These are phyloP conservation scores for Spermophilus dauricus DNA, from an alignment of 2,113 vertebrate genomes.

Conservation along the genomic window DNA sequence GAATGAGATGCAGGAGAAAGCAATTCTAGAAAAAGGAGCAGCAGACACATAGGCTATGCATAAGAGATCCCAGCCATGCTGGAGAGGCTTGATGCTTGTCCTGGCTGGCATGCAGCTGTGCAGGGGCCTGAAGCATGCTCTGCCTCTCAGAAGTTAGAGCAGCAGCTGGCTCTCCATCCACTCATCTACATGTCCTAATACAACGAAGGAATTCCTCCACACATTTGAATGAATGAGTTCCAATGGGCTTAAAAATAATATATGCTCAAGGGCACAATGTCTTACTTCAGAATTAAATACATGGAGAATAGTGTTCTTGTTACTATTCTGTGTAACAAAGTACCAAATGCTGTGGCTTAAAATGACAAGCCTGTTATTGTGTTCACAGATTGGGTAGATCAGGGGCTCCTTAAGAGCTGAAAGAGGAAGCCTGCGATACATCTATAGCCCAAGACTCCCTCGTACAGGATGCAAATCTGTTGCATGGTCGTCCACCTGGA, in stretches of 20 bases:
- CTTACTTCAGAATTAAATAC: neutral
- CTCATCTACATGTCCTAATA: neutral
- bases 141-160: neutral
- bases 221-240: neutral
- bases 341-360: neutral
- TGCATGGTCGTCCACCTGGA: neutral
- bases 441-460: neutral
- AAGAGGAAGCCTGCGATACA: neutral
- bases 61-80: neutral
- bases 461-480: neutral
- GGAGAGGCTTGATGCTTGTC: neutral
- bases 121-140: too few relatives aligned
- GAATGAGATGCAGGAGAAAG: neutral
- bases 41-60: too few relatives aligned
- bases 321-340: neutral
- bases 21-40: neutral
- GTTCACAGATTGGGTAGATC: neutral
- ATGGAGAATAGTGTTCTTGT: neutral
- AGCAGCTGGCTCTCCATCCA: neutral
- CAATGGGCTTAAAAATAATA: conserved; percentile 4
- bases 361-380: neutral
- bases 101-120: fast-evolving
- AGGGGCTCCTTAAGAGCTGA: neutral
- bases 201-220: neutral
- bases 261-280: neutral